Evolutionary conservation across 2,113 vertebrate species (phyloP).

Genomic region (Zootoca vivipara): DNA sequence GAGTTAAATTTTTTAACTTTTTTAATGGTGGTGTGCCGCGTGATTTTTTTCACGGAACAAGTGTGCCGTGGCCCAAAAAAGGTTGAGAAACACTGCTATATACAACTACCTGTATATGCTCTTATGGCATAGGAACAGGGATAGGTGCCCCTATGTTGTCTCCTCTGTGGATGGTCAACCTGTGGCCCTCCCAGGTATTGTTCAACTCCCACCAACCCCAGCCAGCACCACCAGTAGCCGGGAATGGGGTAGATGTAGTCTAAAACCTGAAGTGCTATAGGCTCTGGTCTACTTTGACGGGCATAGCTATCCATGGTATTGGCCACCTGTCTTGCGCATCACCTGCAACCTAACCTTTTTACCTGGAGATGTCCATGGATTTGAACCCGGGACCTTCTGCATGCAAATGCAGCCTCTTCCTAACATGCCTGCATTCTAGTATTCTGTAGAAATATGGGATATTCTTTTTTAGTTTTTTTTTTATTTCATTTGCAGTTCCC

Average conservation of each 20-base stretch:
- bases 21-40: no score
- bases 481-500: neutral
- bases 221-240: neutral
- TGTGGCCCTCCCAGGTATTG: neutral
- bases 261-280: neutral
- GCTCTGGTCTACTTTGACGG: neutral
- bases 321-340: neutral
- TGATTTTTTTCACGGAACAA: no score
- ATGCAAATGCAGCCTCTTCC: neutral
- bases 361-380: neutral
- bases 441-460: neutral
- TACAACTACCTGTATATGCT: no score
- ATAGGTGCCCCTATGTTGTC: neutral
- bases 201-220: neutral
- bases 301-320: neutral
- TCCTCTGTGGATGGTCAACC: neutral
- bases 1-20: no score
- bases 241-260: neutral
- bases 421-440: neutral
- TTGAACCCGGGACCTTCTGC: neutral
- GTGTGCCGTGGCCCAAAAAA: no score
- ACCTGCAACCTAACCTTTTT: neutral
- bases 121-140: neutral
- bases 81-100: no score
- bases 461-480: neutral